Base-by-base conservation (phyloP, 2,113 vertebrate genomes). In the Ceratotherium simum region DNA sequence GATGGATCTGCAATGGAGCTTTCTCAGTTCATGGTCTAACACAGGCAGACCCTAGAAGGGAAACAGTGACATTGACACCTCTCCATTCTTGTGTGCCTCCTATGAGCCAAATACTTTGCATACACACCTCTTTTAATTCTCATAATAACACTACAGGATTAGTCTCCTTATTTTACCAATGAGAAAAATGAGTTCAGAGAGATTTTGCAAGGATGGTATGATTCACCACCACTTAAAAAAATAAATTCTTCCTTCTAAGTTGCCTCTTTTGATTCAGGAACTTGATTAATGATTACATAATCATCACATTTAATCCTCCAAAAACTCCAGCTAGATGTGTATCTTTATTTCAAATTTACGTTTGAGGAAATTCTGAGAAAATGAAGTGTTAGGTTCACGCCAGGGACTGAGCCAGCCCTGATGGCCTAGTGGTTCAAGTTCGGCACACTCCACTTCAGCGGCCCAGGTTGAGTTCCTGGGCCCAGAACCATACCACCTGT, bases 251-350 rank as follows among this genome's bases (percentile, higher is more conserved):
- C 60, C 36, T 58, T 89, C 72, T 25, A 88, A 89, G 39, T 73
- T 92, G n/a, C 36, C 13, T 73, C 12, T 65, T 96, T 67, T 1
- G 0, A 70, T 75, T 84, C 58, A 92, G 58, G 58, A 81, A 51
- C 62, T 87, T 91, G 76, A 95, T 56, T 82, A 67, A 94, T 60
- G 48, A 54, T 82, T 89, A 72, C 33, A 31, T 33, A 87, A 56
- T 23, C 36, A 62, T 88, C 46, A 84, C 6, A 18, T 82, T 82
- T 72, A 73, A 91, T 80, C 56, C 65, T 78, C 36, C 16, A 23
- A 58, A 25, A 46, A 29, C 51, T 83, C 39, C 11, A 83, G 54
- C 17, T n/a, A 60, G 23, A 58, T 73, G 39, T 31, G 51, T 64
- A 56, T 51, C 36, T 21, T 87, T 70, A 83, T 85, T 36, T 87